Evolutionary conservation across 2,888 invertebrate genomes (phyloP).

Genomic region (Hipparchia semele): DNA sequence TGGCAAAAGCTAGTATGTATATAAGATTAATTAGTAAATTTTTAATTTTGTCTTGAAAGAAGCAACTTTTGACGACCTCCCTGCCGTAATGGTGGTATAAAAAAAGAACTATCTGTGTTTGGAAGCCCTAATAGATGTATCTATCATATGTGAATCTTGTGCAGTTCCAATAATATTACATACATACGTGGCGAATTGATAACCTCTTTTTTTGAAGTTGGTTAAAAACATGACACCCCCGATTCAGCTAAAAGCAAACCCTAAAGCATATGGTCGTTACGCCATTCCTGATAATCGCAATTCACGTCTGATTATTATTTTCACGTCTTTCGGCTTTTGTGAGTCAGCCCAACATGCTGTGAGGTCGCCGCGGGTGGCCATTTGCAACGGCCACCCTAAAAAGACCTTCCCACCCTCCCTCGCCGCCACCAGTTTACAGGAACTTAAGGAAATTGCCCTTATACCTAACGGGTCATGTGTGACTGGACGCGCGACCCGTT

Average conservation of each 20-base stretch:
- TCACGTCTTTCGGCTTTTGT: conserved; percentile 56
- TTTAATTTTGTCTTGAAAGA: no score
- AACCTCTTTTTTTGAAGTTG: no score
- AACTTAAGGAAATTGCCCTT: conserved; percentile 29
- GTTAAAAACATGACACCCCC: background rate
- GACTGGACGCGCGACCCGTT: conserved; percentile 52
- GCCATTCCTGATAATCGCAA: conserved; percentile 38
- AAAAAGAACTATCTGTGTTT: no score
- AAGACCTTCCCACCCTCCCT: conserved; percentile 45
- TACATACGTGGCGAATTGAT: no score
- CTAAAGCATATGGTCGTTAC: conserved; percentile 18
- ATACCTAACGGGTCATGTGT: conserved; percentile 44
- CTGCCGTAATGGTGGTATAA: no score
- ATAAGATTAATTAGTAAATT: no score
- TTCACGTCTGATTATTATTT: conserved; percentile 57
- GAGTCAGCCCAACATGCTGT: conserved; percentile 59
- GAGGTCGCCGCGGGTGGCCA: conserved; percentile 70
- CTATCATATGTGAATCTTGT: no score
- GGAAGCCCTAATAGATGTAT: no score
- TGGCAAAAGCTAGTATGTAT: no score
- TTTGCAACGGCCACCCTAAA: conserved; percentile 45
- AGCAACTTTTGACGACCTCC: no score
- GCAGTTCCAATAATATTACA: no score
- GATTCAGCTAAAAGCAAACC: background rate
- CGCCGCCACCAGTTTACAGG: conserved; percentile 14